Evolutionary conservation across 2,797 vertebrate genomes (phyloP).

Genomic region (Carduelis carduelis): DNA sequence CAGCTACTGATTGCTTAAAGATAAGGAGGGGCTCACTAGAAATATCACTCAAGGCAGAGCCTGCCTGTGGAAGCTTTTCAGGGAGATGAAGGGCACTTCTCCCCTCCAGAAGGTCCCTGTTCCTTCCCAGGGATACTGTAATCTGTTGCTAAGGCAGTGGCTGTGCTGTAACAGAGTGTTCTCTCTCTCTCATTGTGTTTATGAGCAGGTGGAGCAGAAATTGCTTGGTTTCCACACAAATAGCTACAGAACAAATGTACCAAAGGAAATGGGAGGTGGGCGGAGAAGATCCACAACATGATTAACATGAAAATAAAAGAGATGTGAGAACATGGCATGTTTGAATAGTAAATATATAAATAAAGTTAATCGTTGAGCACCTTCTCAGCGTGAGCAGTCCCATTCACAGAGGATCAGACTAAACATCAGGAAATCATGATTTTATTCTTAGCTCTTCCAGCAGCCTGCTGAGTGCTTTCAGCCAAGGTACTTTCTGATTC

Average conservation of each 20-base stretch:
- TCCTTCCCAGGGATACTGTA: constrained; percentile 60
- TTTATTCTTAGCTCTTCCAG: constrained; percentile 37
- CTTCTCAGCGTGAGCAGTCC: constrained; percentile 9
- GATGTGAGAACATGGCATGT: constrained; percentile 15
- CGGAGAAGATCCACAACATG: constrained; percentile 35
- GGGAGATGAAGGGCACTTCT: constrained; percentile 56
- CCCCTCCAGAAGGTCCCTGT: constrained; percentile 55
- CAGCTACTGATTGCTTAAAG: neutral
- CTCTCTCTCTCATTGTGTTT: constrained; percentile 61
- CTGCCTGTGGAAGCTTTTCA: constrained; percentile 19
- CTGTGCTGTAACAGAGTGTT: constrained; percentile 64
- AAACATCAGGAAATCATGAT: constrained; percentile 6
- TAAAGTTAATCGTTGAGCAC: neutral
- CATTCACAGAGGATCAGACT: constrained; percentile 11
- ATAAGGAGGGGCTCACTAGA: neutral
- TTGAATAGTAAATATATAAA: constrained; percentile 29
- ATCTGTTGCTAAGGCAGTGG: constrained; percentile 73
- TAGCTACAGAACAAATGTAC: constrained; percentile 61
- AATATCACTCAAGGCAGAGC: constrained; percentile 30
- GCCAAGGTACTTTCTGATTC: constrained; percentile 22
- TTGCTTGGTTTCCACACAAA: constrained; percentile 66
- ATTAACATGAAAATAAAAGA: constrained; percentile 35
- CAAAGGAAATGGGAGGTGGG: constrained; percentile 37
- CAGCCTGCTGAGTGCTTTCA: neutral
- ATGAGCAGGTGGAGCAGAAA: constrained; percentile 68